These are phyloP conservation scores for Ophion ellenae DNA, from an alignment of 2,888 invertebrate species.

Conservation along the genomic window DNA sequence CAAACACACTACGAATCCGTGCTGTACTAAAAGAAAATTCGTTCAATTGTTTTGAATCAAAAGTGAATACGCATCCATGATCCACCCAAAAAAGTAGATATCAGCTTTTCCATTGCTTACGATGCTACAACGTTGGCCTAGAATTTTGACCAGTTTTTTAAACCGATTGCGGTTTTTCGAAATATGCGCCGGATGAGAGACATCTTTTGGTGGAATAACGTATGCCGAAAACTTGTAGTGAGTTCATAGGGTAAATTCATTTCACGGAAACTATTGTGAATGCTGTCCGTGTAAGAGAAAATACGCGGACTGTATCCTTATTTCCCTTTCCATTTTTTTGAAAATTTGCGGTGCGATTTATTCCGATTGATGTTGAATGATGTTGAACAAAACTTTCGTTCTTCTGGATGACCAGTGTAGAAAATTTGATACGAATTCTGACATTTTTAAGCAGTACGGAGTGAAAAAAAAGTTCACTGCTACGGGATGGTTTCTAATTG, in stretches of 20 bases:
- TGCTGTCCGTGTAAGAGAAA: too few relatives aligned
- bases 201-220: too few relatives aligned
- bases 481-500: not conserved
- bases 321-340: too few relatives aligned
- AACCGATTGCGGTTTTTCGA: too few relatives aligned
- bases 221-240: too few relatives aligned
- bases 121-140: not conserved
- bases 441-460: not conserved
- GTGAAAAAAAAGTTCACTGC: not conserved
- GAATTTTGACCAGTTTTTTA: too few relatives aligned
- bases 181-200: too few relatives aligned
- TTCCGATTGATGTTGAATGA: constrained; percentile 57
- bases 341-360: not conserved
- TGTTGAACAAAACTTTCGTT: constrained; percentile 74
- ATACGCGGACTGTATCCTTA: too few relatives aligned
- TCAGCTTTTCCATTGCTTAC: not conserved
- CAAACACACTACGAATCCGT: not conserved
- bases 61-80: not conserved
- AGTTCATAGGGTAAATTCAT: too few relatives aligned
- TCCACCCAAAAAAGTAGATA: not conserved
- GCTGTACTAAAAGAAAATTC: not conserved
- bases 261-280: too few relatives aligned
- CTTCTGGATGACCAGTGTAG: constrained; percentile 73
- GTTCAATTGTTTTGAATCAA: too few relatives aligned
- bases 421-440: constrained; percentile 46